Evolutionary conservation across 2,113 vertebrate species (phyloP).

Genomic region (Brachyhypopomus gauderio): DNA sequence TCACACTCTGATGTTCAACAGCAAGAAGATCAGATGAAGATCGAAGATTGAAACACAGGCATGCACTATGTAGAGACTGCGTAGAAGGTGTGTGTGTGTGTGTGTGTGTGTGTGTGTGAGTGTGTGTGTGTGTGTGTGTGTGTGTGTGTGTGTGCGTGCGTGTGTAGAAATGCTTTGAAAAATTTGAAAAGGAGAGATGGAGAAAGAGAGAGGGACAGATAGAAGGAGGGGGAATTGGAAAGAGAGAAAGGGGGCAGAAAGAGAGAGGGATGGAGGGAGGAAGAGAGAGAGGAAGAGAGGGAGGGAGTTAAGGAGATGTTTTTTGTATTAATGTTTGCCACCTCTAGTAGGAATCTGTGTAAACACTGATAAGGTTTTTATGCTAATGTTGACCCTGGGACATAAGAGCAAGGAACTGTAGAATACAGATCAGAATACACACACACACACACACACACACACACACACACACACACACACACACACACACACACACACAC

Average conservation of each 20-base stretch:
- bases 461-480: slow-evolving; percentile 1
- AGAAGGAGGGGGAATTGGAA: too few species aligned
- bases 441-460: slow-evolving; percentile 23
- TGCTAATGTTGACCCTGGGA: slow-evolving; percentile 26
- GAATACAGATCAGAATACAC: slow-evolving; percentile 34
- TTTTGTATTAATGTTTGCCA: slow-evolving; percentile 10
- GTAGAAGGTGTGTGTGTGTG: background rate
- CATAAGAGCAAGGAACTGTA: slow-evolving; percentile 20
- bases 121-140: background rate
- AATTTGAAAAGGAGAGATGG: background rate
- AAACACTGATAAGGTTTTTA: slow-evolving; percentile 48
- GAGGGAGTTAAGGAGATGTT: background rate
- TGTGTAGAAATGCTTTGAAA: background rate
- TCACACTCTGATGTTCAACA: background rate
- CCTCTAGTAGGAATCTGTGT: slow-evolving; percentile 28
- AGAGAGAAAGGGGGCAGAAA: background rate
- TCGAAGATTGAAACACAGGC: background rate
- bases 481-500: slow-evolving; percentile 16
- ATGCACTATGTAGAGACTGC: background rate
- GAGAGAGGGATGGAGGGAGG: background rate
- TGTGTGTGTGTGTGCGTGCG: background rate
- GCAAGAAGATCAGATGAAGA: background rate
- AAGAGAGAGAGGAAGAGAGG: background rate
- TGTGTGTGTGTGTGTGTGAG: background rate
- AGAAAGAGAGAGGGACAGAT: background rate